Base-by-base conservation (phyloP, 2,797 vertebrate genomes). In the Enteromius fasciolatus region DNA sequence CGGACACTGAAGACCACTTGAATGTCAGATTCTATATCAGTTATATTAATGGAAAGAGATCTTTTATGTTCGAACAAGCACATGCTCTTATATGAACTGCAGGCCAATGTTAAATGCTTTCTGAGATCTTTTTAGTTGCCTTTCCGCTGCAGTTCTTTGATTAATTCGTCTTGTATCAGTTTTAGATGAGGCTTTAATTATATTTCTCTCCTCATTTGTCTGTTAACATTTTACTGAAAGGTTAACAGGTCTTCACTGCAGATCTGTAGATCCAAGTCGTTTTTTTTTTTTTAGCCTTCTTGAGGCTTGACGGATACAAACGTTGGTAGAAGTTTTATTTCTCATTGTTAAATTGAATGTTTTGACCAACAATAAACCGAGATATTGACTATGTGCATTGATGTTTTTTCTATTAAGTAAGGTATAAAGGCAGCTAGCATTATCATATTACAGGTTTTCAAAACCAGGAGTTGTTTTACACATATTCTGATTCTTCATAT, bases 301-400 rank as follows among this genome's bases (percentile, higher is more conserved):
- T 33, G 17, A 31, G 28, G 18, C 61, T 64, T 17, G 28, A 33
- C 3, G 15, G 48, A 41, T 25, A 28, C 17, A 76, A 75, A 44
- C 41, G 25, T 64, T 46, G 52, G 31, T 41, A 5, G 10, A 23
- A 10, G 36, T 59, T 41, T 50, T 63, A 39, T 41, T 76, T 76
- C 33, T 25, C 1, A 15, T 67, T 67, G 18, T 36, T 20, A 46
- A 44, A n/a, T n/a, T 59, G 52, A 57, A 17, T 76, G 23, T 69
- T 57, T 57, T 18, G 31, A 79, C 23, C 11, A 69, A 79, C 66
- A 79, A 59, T 79, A 79, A 79, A 78, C 63, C 0, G 9, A 46
- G 25, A 11, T 64, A 64, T 31, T 1, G 18, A 73, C 17, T 4
- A 3, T 33, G n/a, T 39, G 31, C 3, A 5, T 25, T 9, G 5